Evolutionary conservation across 2,888 invertebrate genomes (phyloP).

Genomic region (Lucinisca nassula): DNA sequence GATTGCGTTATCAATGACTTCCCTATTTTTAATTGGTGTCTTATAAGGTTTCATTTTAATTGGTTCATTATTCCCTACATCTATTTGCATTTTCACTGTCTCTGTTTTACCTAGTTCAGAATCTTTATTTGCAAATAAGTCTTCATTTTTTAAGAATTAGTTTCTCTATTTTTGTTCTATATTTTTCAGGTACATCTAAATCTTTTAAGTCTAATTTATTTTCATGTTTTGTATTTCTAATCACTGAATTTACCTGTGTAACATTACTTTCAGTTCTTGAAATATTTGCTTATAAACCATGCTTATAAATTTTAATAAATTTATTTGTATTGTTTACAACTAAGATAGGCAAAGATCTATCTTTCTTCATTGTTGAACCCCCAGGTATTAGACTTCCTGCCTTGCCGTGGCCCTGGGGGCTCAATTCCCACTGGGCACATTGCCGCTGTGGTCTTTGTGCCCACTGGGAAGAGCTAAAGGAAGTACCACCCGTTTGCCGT

Average conservation of each 20-base stretch:
- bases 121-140: conserved; percentile 39
- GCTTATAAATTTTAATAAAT: conserved; percentile 2
- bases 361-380: background rate
- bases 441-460: too few species aligned
- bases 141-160: conserved; percentile 1
- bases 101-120: conserved; percentile 32
- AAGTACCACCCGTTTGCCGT: too few species aligned
- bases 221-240: background rate
- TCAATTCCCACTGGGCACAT: too few species aligned
- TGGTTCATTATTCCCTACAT: conserved; percentile 11
- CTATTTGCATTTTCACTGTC: conserved; percentile 28
- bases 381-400: too few species aligned
- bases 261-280: background rate
- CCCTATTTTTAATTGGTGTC: conserved; percentile 23
- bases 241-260: background rate
- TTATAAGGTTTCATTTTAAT: conserved; percentile 25
- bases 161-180: background rate
- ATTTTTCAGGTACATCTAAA: background rate
- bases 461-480: too few species aligned
- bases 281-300: background rate
- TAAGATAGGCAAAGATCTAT: conserved; percentile 4
- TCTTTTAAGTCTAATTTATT: background rate
- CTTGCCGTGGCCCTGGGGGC: too few species aligned
- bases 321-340: conserved; percentile 23
- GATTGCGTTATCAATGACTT: conserved; percentile 35